Conservation (phyloP, 2,797 vertebrate species). For the Nasua narica region DNA sequence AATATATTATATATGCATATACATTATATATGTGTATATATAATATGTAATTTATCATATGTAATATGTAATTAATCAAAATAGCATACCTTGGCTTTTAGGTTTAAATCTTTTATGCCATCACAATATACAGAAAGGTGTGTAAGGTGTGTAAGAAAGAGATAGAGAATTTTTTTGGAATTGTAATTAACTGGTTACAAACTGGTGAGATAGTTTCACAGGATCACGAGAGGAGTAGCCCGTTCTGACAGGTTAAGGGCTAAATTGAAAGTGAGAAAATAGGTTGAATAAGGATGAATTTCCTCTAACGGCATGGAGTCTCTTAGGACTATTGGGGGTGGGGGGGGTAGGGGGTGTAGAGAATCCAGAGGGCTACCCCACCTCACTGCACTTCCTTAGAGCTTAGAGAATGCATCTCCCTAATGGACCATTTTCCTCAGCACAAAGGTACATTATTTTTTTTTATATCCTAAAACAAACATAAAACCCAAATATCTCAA, state of each 20-base stretch:
- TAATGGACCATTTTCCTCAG: background rate
- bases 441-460: background rate
- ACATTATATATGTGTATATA: no score
- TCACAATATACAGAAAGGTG: background rate
- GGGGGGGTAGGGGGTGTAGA: no score
- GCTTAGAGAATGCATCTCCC: background rate
- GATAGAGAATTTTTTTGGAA: background rate
- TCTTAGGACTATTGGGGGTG: background rate
- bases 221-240: background rate
- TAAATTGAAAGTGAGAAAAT: background rate
- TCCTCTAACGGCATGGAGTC: fast-evolving
- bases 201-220: background rate
- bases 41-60: slow-evolving; percentile 28
- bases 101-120: slow-evolving; percentile 64
- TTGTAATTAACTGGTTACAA: background rate
- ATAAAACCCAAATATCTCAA: background rate
- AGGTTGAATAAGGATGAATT: background rate
- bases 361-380: no score
- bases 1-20: no score
- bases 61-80: slow-evolving; percentile 76
- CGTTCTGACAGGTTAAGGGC: background rate
- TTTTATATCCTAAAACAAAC: background rate
- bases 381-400: background rate
- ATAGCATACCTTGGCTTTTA: background rate
- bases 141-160: background rate